Percentiles rank a stretch among this genome's conserved stretches.
These are phyloP conservation scores for Teinopalpus imperialis DNA, from an alignment of 2,888 invertebrate genomes.

Conservation along the genomic window DNA sequence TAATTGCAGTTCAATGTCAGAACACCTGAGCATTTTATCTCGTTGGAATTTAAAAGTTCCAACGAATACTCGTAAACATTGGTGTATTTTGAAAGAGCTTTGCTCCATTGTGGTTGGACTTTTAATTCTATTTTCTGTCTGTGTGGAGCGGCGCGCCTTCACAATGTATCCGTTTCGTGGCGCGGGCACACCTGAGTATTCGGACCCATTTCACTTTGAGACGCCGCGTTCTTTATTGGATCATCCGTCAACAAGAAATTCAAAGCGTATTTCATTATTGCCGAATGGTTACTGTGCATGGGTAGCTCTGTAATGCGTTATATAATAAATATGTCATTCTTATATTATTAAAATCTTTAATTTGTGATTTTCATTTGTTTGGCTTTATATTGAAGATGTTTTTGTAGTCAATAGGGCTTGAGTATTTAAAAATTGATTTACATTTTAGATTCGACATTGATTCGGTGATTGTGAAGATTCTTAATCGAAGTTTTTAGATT, in stretches of 20 bases:
- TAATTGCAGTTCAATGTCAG: conserved; percentile 26
- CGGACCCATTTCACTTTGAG: conserved; percentile 61
- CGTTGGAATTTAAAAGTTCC: conserved; percentile 53
- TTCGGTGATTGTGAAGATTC: no score
- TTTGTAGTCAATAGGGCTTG: no score
- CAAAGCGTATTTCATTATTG: conserved; percentile 33
- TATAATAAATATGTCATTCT: conserved; percentile 7
- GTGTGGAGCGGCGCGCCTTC: conserved; percentile 45
- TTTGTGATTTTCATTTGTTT: no score
- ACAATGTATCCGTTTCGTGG: conserved; percentile 53
- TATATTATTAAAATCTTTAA: no score
- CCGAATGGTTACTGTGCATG: conserved; percentile 4
- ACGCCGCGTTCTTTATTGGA: conserved; percentile 53
- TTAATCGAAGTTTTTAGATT: no score
- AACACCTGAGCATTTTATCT: conserved; percentile 43
- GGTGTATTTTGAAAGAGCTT: conserved; percentile 59
- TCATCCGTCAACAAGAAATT: conserved; percentile 40
- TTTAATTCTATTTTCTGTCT: conserved; percentile 69
- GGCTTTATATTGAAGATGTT: no score
- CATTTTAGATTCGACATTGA: no score
- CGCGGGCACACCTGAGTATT: conserved; percentile 70
- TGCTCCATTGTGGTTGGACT: conserved; percentile 66
- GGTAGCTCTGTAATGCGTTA: conserved; percentile 23
- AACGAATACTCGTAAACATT: conserved; percentile 60
- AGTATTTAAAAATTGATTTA: no score